Percentiles rank a stretch among this genome's conserved stretches.
These are phyloP conservation scores for Cryptus viduatorius DNA, from an alignment of 2,888 invertebrate genomes.

Conservation along the genomic window DNA sequence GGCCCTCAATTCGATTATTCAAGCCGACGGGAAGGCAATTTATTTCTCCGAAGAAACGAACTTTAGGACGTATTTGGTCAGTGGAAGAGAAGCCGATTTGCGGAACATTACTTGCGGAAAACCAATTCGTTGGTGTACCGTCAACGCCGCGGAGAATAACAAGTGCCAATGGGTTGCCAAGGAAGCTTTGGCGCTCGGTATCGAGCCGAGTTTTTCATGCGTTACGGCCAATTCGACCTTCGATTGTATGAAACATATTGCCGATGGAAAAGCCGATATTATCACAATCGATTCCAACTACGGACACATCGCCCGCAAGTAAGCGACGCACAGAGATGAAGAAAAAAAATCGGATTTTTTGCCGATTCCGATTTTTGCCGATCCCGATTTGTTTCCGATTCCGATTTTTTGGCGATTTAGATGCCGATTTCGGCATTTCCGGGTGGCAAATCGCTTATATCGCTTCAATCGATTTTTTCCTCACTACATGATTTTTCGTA, in stretches of 20 bases:
- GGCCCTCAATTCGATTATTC: slow-evolving; percentile 66
- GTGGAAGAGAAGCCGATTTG: slow-evolving; percentile 68
- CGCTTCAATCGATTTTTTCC: too few species aligned
- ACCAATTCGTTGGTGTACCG: slow-evolving; percentile 88
- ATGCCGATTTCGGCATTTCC: too few species aligned
- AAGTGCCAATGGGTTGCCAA: slow-evolving; percentile 88
- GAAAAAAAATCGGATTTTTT: too few species aligned
- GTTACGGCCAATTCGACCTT: slow-evolving; percentile 84
- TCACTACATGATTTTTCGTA: too few species aligned
- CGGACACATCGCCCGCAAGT: slow-evolving; percentile 88
- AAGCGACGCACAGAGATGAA: slow-evolving; percentile 68
- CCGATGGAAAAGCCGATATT: slow-evolving; percentile 86
- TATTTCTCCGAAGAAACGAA: slow-evolving; percentile 43
- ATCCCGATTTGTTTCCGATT: too few species aligned
- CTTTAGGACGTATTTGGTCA: slow-evolving; percentile 68
- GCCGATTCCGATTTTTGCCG: too few species aligned
- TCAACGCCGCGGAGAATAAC: slow-evolving; percentile 85
- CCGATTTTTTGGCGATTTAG: too few species aligned
- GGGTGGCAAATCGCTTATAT: too few species aligned
- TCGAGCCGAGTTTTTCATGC: slow-evolving; percentile 88
- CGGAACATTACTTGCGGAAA: slow-evolving; percentile 72
- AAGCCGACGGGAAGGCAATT: slow-evolving; percentile 44
- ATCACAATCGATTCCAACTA: slow-evolving; percentile 88
- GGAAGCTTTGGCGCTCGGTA: slow-evolving; percentile 87
- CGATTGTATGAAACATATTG: slow-evolving; percentile 87